phyloP scores from a whole-genome alignment of 2,113 vertebrate genomes.

The Xenopus tropicalis region UCB_Xtro_10.0 CM004448.2:862001-862500 shows the following conservation, averaged over 20 bases:
- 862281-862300: slow-evolving; percentile 56
- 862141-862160: slow-evolving; percentile 31
- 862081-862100: slow-evolving; percentile 35
- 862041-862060: slow-evolving; percentile 29
- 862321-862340: slow-evolving; percentile 56
- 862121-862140: slow-evolving; percentile 28
- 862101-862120: slow-evolving; percentile 5
- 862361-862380: slow-evolving; percentile 55
- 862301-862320: slow-evolving; percentile 55
- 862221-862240: slow-evolving; percentile 49
- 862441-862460: slow-evolving; percentile 33
- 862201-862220: slow-evolving; percentile 38
- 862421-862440: slow-evolving; percentile 46
- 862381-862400: slow-evolving; percentile 54
- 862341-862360: slow-evolving; percentile 50
- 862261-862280: slow-evolving; percentile 50
- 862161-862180: slow-evolving; percentile 13
- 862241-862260: slow-evolving; percentile 55
- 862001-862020: background rate
- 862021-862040: slow-evolving; percentile 16
- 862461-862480: slow-evolving; percentile 38
- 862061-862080: slow-evolving; percentile 11
- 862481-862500: slow-evolving; percentile 32
- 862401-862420: slow-evolving; percentile 50
- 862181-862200: slow-evolving; percentile 16